These are phyloP conservation scores for Dryas iulia DNA, from an alignment of 1,140 invertebrate species.

Conservation along the genomic window DNA sequence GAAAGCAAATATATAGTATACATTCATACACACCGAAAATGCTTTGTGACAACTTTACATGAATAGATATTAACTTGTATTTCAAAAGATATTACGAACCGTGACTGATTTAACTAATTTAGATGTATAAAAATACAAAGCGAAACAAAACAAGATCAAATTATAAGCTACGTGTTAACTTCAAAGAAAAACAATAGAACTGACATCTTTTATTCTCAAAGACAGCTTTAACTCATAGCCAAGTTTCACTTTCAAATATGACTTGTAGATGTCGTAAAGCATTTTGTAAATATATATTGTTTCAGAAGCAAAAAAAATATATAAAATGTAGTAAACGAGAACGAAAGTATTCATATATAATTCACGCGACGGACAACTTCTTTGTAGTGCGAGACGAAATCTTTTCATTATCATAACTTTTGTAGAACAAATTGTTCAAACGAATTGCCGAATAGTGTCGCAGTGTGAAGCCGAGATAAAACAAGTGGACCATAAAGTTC, in stretches of 20 bases:
- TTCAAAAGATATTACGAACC: neutral
- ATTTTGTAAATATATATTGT: constrained; percentile 44
- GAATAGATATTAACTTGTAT: neutral
- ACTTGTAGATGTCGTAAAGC: constrained; percentile 39
- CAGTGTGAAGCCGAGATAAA: constrained; percentile 55
- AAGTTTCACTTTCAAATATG: constrained; percentile 53
- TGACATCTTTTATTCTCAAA: constrained; percentile 37
- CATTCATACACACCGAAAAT: neutral
- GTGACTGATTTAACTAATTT: neutral
- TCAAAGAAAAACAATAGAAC: constrained; percentile 30
- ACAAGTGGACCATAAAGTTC: constrained; percentile 70
- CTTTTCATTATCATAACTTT: constrained; percentile 48
- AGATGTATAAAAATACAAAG: constrained; percentile 5
- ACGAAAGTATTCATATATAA: constrained; percentile 47
- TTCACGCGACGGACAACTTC: constrained; percentile 36
- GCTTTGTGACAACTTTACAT: neutral
- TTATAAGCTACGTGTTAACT: constrained; percentile 25
- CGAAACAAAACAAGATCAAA: constrained; percentile 14
- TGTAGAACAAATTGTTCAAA: constrained; percentile 57
- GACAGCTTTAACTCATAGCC: constrained; percentile 41
- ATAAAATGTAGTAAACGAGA: constrained; percentile 41
- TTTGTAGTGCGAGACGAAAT: constrained; percentile 53
- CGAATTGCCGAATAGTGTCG: constrained; percentile 53
- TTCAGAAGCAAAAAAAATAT: constrained; percentile 31
- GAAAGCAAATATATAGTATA: neutral